These are phyloP conservation scores for Drosophila nigrodunni DNA, from an alignment of 1,140 invertebrate genomes.

Conservation along the genomic window DNA sequence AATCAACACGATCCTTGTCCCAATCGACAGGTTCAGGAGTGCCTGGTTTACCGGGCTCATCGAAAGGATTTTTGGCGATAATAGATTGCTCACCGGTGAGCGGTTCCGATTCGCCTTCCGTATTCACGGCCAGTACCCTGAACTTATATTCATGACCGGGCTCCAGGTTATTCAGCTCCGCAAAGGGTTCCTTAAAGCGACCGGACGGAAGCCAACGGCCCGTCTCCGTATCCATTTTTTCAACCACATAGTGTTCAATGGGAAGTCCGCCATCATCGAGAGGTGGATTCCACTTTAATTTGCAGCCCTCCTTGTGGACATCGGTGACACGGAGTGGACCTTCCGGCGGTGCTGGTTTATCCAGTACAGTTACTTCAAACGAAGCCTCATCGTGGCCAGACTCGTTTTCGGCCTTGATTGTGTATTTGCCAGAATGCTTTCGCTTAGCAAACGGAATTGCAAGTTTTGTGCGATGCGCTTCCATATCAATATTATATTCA, in stretches of 20 bases:
- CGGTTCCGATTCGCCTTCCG: constrained; percentile 97
- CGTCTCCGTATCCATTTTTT: constrained; percentile 94
- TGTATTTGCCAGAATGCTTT: constrained; percentile 93
- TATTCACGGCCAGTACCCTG: constrained; percentile 97
- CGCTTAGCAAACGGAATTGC: constrained; percentile 90
- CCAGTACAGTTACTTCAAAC: constrained; percentile 94
- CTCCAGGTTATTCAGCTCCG: constrained; percentile 93
- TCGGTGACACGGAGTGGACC: constrained; percentile 95
- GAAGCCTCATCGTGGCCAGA: constrained; percentile 96
- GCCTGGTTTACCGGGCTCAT: constrained; percentile 96
- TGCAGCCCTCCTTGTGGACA: constrained; percentile 96
- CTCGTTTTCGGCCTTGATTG: constrained; percentile 95
- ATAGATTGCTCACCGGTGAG: constrained; percentile 94
- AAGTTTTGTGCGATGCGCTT: constrained; percentile 94
- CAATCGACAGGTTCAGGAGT: constrained; percentile 95
- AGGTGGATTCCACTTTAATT: constrained; percentile 97
- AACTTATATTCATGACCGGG: constrained; percentile 98
- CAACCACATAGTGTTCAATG: constrained; percentile 96
- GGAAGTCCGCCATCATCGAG: constrained; percentile 95
- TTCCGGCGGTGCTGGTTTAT: constrained; percentile 95
- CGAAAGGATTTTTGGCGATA: constrained; percentile 98
- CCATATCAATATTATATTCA: constrained; percentile 90
- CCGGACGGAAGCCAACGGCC: constrained; percentile 94
- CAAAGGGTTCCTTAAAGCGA: constrained; percentile 91
- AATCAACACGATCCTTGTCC: constrained; percentile 97